These are phyloP conservation scores for Sebastes steindachneri DNA, from an alignment of 2,797 vertebrate genomes.

Conservation along the genomic window DNA sequence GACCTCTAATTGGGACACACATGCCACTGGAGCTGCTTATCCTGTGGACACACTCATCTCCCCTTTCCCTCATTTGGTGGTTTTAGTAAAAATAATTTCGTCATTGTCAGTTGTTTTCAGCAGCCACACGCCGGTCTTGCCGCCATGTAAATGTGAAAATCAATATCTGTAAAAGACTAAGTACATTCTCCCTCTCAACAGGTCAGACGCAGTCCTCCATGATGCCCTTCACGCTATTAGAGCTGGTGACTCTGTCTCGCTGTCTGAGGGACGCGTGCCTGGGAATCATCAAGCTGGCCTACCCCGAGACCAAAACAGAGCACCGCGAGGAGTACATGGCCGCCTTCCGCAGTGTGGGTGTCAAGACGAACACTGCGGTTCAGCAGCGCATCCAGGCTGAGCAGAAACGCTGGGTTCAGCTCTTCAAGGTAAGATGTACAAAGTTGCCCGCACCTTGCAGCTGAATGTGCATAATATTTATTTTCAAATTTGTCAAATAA, in stretches of 20 bases:
- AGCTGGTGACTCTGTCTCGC: slow-evolving; percentile 92
- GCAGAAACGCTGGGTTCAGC: slow-evolving; percentile 96
- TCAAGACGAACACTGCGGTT: slow-evolving; percentile 90
- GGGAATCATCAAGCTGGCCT: slow-evolving; percentile 97
- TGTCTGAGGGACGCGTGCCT: slow-evolving; percentile 96
- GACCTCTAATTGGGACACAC: background rate
- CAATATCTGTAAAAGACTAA: slow-evolving; percentile 50
- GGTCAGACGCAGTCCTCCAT: slow-evolving; percentile 90
- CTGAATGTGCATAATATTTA: background rate
- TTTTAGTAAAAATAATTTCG: background rate
- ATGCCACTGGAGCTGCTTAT: background rate
- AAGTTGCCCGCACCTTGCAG: background rate
- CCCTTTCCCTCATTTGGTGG: background rate
- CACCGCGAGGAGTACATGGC: slow-evolving; percentile 94
- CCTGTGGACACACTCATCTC: background rate
- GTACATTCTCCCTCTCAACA: slow-evolving; percentile 45
- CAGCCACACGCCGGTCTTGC: background rate
- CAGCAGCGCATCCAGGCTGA: slow-evolving; percentile 92
- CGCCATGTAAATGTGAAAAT: slow-evolving; percentile 47
- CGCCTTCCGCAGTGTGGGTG: slow-evolving; percentile 93
- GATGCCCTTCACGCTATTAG: slow-evolving; percentile 96
- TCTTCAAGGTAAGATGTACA: slow-evolving; percentile 90
- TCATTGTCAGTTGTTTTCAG: slow-evolving; percentile 19
- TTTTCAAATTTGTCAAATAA: background rate
- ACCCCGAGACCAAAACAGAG: slow-evolving; percentile 96